Conservation (phyloP, 2,888 invertebrate genomes). For the Microchrysa polita region DNA sequence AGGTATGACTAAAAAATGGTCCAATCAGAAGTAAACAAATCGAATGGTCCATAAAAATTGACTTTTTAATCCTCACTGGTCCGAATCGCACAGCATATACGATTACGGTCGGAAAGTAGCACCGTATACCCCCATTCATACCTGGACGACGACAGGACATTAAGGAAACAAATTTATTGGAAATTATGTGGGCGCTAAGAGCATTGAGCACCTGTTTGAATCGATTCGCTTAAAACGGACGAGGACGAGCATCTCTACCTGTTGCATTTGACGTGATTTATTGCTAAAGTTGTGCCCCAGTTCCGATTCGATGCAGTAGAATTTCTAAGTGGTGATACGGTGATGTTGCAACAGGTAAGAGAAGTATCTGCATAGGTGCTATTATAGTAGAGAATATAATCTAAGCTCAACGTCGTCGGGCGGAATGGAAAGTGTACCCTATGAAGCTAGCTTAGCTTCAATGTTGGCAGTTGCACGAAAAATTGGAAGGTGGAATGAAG, state of each 20-base stretch:
- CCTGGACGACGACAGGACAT: slow-evolving; percentile 29
- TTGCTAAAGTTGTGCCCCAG: slow-evolving; percentile 23
- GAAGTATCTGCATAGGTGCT: slow-evolving; percentile 12
- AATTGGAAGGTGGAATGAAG: too few species aligned
- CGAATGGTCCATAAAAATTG: slow-evolving; percentile 46
- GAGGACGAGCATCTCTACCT: too few species aligned
- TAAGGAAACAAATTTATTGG: slow-evolving; percentile 49
- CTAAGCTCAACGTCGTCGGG: too few species aligned
- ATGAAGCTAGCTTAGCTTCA: too few species aligned
- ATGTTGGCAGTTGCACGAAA: too few species aligned
- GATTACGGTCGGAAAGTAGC: background rate
- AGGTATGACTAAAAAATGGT: slow-evolving; percentile 47
- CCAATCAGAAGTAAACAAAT: slow-evolving; percentile 47
- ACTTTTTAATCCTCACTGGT: slow-evolving; percentile 41
- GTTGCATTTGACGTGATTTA: slow-evolving; percentile 24
- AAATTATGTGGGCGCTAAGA: slow-evolving; percentile 49
- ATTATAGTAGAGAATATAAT: too few species aligned
- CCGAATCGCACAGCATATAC: slow-evolving; percentile 2
- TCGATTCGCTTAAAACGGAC: background rate
- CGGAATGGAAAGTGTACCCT: too few species aligned
- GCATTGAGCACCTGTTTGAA: slow-evolving; percentile 16
- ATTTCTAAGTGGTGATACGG: background rate
- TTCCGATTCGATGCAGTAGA: background rate
- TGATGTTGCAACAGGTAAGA: slow-evolving; percentile 34
- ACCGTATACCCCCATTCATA: too few species aligned